Conservation (phyloP, 1,140 invertebrate species). For the Drosophila funebris region DNA sequence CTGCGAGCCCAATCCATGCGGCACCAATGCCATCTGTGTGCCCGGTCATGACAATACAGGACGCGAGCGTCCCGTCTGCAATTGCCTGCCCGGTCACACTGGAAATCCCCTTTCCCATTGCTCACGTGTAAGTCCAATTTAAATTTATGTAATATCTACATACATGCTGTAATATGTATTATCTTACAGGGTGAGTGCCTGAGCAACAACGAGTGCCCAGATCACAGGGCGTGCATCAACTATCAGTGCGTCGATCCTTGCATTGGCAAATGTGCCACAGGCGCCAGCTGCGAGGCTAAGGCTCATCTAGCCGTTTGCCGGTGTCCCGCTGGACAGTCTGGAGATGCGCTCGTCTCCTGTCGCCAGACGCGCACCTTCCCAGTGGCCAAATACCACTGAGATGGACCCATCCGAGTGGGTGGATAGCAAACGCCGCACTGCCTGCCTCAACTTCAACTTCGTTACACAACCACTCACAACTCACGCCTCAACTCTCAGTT, state of each 20-base stretch:
- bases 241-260: slow-evolving; percentile 91
- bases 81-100: slow-evolving; percentile 90
- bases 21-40: slow-evolving; percentile 91
- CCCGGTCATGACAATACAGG: slow-evolving; percentile 92
- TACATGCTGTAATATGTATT: too few relatives aligned
- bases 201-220: slow-evolving; percentile 89
- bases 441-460: slow-evolving; percentile 53
- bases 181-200: slow-evolving; percentile 88
- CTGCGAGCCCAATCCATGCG: slow-evolving; percentile 93
- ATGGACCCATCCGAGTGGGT: background rate
- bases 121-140: slow-evolving; percentile 84
- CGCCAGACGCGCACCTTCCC: slow-evolving; percentile 75
- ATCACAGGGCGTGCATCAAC: slow-evolving; percentile 89
- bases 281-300: slow-evolving; percentile 82
- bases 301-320: slow-evolving; percentile 92
- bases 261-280: slow-evolving; percentile 90
- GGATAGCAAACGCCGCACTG: slow-evolving; percentile 50
- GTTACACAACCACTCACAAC: background rate
- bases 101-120: slow-evolving; percentile 91
- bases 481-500: background rate
- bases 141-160: background rate
- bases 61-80: slow-evolving; percentile 89
- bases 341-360: slow-evolving; percentile 87
- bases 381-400: slow-evolving; percentile 79
- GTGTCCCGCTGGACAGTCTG: slow-evolving; percentile 91